phyloP scores from a whole-genome alignment of 2,113 vertebrate species.

The Camelus bactrianus region DNA sequence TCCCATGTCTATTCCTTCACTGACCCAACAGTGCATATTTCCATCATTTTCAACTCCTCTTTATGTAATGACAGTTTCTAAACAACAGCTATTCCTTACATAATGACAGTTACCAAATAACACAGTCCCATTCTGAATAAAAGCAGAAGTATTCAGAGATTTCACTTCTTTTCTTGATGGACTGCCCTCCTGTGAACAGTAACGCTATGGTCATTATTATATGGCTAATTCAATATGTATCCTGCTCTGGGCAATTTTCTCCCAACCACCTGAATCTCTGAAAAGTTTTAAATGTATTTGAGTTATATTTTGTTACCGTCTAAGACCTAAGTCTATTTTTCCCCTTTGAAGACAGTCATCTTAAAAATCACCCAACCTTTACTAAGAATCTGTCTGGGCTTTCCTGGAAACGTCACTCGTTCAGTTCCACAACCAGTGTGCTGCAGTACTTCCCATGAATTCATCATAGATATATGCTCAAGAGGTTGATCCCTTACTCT shows the following conservation, averaged over 20 bases:
- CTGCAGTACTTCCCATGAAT: not conserved
- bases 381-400: not conserved
- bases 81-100: not conserved
- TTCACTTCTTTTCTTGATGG: not conserved
- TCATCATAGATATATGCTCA: not conserved
- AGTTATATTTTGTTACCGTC: not conserved
- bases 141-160: not conserved
- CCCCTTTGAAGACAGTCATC: not conserved
- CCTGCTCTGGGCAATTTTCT: not conserved
- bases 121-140: not conserved
- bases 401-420: not conserved
- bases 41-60: conserved; percentile 27
- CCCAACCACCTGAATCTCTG: not conserved
- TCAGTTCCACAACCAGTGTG: not conserved
- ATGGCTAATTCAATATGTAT: not conserved
- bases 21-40: not conserved
- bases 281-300: not conserved
- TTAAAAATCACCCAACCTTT: not conserved
- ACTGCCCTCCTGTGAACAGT: not conserved
- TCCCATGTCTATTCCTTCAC: not conserved
- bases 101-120: not conserved
- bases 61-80: not conserved
- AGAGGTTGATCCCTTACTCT: not conserved
- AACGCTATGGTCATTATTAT: not conserved
- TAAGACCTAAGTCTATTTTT: not conserved